Conservation (phyloP, 2,797 vertebrate species). For the Trematomus bernacchii region DNA sequence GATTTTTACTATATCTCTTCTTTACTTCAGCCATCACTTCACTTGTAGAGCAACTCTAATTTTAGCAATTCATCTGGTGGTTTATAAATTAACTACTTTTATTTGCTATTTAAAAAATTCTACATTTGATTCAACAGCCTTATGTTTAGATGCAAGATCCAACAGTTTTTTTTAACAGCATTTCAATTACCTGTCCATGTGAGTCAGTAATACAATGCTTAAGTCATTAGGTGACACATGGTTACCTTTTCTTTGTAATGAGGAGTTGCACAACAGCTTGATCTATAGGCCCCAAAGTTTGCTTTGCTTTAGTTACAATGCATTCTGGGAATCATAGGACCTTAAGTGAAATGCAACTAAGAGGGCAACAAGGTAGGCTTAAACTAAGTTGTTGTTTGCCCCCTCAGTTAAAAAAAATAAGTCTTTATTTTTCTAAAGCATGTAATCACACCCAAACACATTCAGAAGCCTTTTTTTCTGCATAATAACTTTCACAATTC, state of each 20-base stretch:
- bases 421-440: conserved; percentile 29
- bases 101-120: not conserved
- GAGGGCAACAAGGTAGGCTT: not conserved
- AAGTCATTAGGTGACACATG: conserved; percentile 2
- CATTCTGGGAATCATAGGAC: conserved; percentile 21
- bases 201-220: not conserved
- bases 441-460: conserved; percentile 37
- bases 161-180: not conserved
- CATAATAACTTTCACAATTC: conserved; percentile 38
- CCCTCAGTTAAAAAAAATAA: not conserved
- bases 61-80: not conserved
- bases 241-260: not conserved
- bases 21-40: not conserved
- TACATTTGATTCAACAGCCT: not conserved
- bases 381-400: conserved; percentile 3
- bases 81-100: not conserved
- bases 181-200: not conserved
- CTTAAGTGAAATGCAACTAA: not conserved
- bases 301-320: conserved; percentile 3
- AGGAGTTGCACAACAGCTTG: not conserved
- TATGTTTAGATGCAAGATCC: not conserved
- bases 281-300: not conserved
- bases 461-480: conserved; percentile 29
- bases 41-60: not conserved
- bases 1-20: not conserved